Conservation (phyloP, 2,888 invertebrate genomes). For the Polydrusus pterygomalis region DNA sequence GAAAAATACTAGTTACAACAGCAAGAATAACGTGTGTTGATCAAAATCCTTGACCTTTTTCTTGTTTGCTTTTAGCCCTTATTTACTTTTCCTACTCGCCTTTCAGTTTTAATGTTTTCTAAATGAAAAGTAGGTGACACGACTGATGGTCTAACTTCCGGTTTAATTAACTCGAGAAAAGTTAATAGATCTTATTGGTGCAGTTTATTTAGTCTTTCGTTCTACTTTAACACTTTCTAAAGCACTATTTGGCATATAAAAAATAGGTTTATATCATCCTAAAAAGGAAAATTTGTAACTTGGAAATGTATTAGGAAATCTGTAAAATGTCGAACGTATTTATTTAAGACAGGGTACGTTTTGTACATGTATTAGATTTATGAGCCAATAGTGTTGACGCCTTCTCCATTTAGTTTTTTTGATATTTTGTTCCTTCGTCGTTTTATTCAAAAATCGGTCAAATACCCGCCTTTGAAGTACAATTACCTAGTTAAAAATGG, state of each 20-base stretch:
- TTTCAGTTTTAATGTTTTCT: conserved; percentile 14
- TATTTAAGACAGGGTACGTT: no score
- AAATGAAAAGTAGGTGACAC: conserved; percentile 48
- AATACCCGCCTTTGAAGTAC: no score
- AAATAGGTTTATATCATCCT: neutral
- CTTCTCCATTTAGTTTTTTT: no score
- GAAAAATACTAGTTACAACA: conserved; percentile 31
- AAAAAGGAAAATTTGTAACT: neutral
- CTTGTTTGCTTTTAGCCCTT: conserved; percentile 31
- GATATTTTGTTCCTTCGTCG: no score
- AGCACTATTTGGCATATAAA: conserved; percentile 1
- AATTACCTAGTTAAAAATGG: no score
- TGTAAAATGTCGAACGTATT: no score
- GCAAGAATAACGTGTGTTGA: conserved; percentile 2
- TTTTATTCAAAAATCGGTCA: no score
- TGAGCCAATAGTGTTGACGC: no score
- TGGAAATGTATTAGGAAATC: no score
- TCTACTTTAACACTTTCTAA: conserved; percentile 2
- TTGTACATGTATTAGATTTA: no score
- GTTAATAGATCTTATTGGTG: conserved; percentile 16
- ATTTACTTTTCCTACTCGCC: conserved; percentile 21
- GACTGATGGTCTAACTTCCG: conserved; percentile 32
- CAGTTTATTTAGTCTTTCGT: neutral
- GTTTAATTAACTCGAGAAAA: conserved; percentile 41
- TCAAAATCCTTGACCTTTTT: conserved; percentile 22